Percentiles rank a stretch among this genome's conserved stretches.
phyloP scores from a whole-genome alignment of 2,888 invertebrate species.

The Lagria hirta region DNA sequence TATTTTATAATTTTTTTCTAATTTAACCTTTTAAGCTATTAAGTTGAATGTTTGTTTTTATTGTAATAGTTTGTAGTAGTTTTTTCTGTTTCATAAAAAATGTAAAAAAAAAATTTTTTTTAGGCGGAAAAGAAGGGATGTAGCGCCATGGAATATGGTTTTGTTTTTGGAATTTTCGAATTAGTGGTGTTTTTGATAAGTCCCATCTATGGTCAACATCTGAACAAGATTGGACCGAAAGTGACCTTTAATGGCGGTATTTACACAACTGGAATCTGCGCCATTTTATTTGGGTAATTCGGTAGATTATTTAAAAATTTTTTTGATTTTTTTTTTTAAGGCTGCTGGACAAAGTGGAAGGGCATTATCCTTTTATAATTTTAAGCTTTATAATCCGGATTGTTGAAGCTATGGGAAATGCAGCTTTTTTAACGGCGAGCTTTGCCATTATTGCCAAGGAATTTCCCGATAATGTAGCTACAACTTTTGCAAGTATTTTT shows the following conservation, averaged over 20 bases:
- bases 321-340: constrained; percentile 55
- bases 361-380: constrained; percentile 71
- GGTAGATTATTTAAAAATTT: too few species aligned
- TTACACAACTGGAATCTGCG: constrained; percentile 78
- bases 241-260: constrained; percentile 80
- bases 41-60: too few species aligned
- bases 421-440: constrained; percentile 81
- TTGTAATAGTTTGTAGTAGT: constrained; percentile 1
- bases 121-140: constrained; percentile 82
- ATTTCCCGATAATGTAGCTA: constrained; percentile 82
- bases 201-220: constrained; percentile 78
- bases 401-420: constrained; percentile 82
- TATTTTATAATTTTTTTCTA: too few species aligned
- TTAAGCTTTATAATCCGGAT: constrained; percentile 79
- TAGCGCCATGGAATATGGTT: constrained; percentile 78
- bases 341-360: constrained; percentile 69
- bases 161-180: constrained; percentile 86
- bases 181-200: constrained; percentile 80
- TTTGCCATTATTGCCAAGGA: constrained; percentile 87
- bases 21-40: too few species aligned
- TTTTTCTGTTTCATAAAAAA: too few species aligned
- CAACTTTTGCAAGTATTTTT: constrained; percentile 73
- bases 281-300: constrained; percentile 75
- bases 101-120: constrained; percentile 13
- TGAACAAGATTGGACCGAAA: constrained; percentile 78